These are phyloP conservation scores for Chamaetylas fuelleborni DNA, from an alignment of 2,113 vertebrate genomes.

Conservation along the genomic window DNA sequence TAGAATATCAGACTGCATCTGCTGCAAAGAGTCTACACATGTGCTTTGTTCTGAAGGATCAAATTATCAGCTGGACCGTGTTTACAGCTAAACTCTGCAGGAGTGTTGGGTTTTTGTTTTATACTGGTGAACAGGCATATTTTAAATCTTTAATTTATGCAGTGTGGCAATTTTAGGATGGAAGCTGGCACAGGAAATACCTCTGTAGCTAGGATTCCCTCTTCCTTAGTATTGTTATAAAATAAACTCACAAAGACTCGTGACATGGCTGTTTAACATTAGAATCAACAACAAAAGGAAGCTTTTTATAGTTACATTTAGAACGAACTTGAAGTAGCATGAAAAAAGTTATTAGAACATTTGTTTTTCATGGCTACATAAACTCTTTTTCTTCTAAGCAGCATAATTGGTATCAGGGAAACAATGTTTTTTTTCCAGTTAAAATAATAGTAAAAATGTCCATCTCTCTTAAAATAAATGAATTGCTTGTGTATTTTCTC, in stretches of 20 bases:
- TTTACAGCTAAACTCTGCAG: neutral
- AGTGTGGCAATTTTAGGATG: neutral
- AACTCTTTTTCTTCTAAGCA: neutral
- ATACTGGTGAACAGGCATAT: neutral
- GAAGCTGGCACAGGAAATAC: neutral
- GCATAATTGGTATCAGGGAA: neutral
- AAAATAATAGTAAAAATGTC: neutral
- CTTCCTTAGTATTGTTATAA: neutral
- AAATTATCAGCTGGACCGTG: neutral
- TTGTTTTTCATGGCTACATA: conserved; percentile 2
- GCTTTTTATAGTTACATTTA: neutral
- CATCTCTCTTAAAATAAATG: neutral
- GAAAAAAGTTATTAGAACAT: conserved; percentile 18
- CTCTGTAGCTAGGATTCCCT: conserved; percentile 5
- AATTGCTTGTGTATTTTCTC: neutral
- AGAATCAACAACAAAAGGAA: neutral
- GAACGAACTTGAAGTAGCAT: conserved; percentile 2
- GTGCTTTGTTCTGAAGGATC: neutral
- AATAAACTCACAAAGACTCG: neutral
- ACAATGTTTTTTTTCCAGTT: neutral
- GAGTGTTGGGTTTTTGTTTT: neutral
- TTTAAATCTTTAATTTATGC: conserved; percentile 6
- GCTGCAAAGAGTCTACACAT: neutral
- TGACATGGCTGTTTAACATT: conserved; percentile 5
- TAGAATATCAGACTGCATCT: neutral